Percentiles rank a stretch among this genome's conserved stretches.
Conservation (phyloP, 2,113 vertebrate genomes). For the Shinisaurus crocodilurus region DNA sequence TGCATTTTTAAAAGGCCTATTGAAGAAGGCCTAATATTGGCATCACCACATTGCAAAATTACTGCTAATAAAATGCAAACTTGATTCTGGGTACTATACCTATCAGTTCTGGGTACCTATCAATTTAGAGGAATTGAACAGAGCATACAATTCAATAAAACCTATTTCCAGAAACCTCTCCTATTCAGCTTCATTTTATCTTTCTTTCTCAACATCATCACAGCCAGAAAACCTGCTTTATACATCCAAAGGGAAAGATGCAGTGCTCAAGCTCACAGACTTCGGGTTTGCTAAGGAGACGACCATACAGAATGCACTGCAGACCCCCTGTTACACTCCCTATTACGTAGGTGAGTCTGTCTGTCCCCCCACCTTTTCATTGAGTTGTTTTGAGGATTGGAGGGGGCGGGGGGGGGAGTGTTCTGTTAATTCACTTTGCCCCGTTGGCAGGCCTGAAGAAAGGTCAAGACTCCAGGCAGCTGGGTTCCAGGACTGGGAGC, state of each 20-base stretch:
- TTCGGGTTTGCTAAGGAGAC: slow-evolving; percentile 99
- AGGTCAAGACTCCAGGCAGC: neutral
- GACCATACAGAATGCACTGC: slow-evolving; percentile 89
- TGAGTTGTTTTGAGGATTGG: slow-evolving; percentile 43
- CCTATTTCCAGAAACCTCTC: neutral
- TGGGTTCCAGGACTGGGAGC: neutral
- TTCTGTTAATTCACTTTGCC: neutral
- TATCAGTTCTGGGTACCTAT: neutral
- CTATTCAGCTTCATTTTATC: slow-evolving; percentile 37
- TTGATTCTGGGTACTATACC: neutral
- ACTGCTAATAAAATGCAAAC: slow-evolving; percentile 36
- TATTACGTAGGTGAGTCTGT: slow-evolving; percentile 95
- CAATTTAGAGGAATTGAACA: neutral
- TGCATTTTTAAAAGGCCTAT: slow-evolving; percentile 13
- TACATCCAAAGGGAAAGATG: slow-evolving; percentile 83
- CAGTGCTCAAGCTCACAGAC: slow-evolving; percentile 94
- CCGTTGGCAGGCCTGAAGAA: neutral
- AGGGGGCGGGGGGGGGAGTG: neutral
- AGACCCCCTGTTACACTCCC: slow-evolving; percentile 97
- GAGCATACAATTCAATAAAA: neutral
- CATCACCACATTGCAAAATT: slow-evolving; percentile 23
- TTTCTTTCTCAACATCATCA: slow-evolving; percentile 40
- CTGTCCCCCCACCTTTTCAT: neutral
- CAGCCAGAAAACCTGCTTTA: slow-evolving; percentile 98
- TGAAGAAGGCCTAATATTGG: slow-evolving; percentile 25